Conservation (phyloP, 2,888 invertebrate genomes). For the Cerceris rybyensis region DNA sequence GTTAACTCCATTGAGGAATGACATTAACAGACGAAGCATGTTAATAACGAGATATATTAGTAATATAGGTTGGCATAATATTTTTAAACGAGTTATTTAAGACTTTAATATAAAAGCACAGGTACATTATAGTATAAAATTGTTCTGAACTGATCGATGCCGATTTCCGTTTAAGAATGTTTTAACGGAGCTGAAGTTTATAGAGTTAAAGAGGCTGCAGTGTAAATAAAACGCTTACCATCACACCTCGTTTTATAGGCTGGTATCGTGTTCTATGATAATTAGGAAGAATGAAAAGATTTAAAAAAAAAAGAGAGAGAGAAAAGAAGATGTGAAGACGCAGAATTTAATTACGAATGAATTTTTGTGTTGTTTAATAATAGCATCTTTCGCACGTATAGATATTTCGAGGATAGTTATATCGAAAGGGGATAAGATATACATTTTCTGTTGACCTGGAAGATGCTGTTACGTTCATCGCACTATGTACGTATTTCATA, state of each 20-base stretch:
- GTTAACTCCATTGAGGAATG: slow-evolving; percentile 34
- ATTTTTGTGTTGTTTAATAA: slow-evolving; percentile 41
- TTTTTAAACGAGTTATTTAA: slow-evolving; percentile 66
- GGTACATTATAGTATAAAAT: slow-evolving; percentile 18
- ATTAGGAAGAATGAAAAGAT: slow-evolving; percentile 24
- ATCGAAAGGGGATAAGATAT: slow-evolving; percentile 16
- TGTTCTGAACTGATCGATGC: slow-evolving; percentile 26
- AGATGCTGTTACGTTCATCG: slow-evolving; percentile 43
- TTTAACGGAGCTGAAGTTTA: slow-evolving; percentile 49
- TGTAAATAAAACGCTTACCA: slow-evolving; percentile 74
- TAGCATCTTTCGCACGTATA: slow-evolving; percentile 34
- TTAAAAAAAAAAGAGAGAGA: neutral
- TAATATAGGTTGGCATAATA: slow-evolving; percentile 60
- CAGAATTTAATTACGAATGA: slow-evolving; percentile 29
- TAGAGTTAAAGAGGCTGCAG: slow-evolving; percentile 65
- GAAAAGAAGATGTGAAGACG: neutral
- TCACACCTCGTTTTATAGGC: slow-evolving; percentile 52
- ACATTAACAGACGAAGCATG: slow-evolving; percentile 42
- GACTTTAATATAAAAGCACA: slow-evolving; percentile 42
- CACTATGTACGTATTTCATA: slow-evolving; percentile 51
- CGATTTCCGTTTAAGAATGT: slow-evolving; percentile 25
- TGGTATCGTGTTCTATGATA: slow-evolving; percentile 44
- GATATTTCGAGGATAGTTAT: slow-evolving; percentile 21
- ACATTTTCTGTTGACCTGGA: slow-evolving; percentile 46
- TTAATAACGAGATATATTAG: slow-evolving; percentile 49